phyloP scores from a whole-genome alignment of 2,113 vertebrate species.

The Percopsis transmontana region DNA sequence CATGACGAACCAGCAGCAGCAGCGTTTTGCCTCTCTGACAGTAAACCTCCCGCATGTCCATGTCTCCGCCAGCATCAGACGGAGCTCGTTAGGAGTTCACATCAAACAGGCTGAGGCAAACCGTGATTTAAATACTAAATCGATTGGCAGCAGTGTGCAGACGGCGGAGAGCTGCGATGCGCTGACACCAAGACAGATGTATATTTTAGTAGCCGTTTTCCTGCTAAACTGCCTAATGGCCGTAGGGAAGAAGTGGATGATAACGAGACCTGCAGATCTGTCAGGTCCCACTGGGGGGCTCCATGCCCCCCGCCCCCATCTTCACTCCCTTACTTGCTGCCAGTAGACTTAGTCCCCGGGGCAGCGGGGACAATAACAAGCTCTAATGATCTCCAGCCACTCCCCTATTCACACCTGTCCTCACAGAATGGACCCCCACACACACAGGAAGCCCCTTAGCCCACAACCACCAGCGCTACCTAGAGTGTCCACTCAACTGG shows the following conservation, averaged over 20 bases:
- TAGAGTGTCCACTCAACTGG: conserved; percentile 11
- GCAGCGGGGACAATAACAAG: conserved; percentile 66
- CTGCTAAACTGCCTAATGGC: conserved; percentile 74
- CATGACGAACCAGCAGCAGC: conserved; percentile 56
- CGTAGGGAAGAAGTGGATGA: conserved; percentile 59
- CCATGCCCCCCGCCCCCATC: conserved; percentile 11
- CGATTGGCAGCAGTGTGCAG: conserved; percentile 48
- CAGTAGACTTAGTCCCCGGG: conserved; percentile 52
- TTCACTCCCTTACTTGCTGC: neutral
- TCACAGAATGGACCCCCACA: conserved; percentile 28
- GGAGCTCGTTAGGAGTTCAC: conserved; percentile 67
- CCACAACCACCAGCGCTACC: conserved; percentile 4
- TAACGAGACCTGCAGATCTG: conserved; percentile 65
- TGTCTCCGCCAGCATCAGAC: conserved; percentile 64
- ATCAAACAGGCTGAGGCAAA: conserved; percentile 67
- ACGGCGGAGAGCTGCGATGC: conserved; percentile 52
- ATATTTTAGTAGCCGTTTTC: conserved; percentile 78
- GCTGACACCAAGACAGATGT: conserved; percentile 73
- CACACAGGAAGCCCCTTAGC: conserved; percentile 25
- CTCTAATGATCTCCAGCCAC: conserved; percentile 68
- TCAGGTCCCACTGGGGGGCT: conserved; percentile 38
- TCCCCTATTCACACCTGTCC: conserved; percentile 29
- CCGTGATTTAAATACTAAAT: conserved; percentile 75
- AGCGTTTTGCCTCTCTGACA: conserved; percentile 56
- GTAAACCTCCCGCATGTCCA: conserved; percentile 68